A percentile compares a stretch with the other conserved stretches of the same genome.
Conservation (phyloP, 2,113 vertebrate genomes). For the Carassius carassius region DNA sequence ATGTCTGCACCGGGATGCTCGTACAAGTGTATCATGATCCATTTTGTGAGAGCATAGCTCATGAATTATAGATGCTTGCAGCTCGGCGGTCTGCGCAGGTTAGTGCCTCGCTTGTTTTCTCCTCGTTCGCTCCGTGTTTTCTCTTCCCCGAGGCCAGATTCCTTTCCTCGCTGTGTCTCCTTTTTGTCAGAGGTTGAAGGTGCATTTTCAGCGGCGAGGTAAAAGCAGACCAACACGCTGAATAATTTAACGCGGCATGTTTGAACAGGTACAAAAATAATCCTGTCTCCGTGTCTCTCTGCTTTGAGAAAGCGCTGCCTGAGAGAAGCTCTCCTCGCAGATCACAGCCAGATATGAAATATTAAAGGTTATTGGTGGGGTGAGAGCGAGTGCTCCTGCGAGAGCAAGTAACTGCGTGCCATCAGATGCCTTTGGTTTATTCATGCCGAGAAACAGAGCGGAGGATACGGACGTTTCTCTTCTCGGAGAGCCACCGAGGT, state of each 20-base stretch:
- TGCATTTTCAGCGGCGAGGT: slow-evolving; percentile 80
- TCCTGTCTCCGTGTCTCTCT: slow-evolving; percentile 59
- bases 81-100: slow-evolving; percentile 66
- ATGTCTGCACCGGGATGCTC: slow-evolving; percentile 59
- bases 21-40: slow-evolving; percentile 63
- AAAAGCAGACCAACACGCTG: slow-evolving; percentile 80
- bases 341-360: slow-evolving; percentile 77
- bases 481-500: background rate
- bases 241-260: slow-evolving; percentile 89
- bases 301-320: slow-evolving; percentile 74
- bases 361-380: slow-evolving; percentile 79
- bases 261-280: slow-evolving; percentile 93
- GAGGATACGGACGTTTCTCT: slow-evolving; percentile 54
- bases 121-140: slow-evolving; percentile 28
- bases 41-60: slow-evolving; percentile 61
- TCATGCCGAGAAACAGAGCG: slow-evolving; percentile 61
- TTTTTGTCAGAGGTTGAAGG: slow-evolving; percentile 75
- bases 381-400: slow-evolving; percentile 70
- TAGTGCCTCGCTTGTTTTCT: slow-evolving; percentile 64
- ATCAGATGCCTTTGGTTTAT: slow-evolving; percentile 55
- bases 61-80: slow-evolving; percentile 72
- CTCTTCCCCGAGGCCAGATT: slow-evolving; percentile 56
- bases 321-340: slow-evolving; percentile 73
- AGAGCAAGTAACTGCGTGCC: slow-evolving; percentile 54
- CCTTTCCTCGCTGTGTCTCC: slow-evolving; percentile 56